Evolutionary conservation across 2,113 vertebrate genomes (phyloP).

Genomic region (Pangasianodon gigas): DNA sequence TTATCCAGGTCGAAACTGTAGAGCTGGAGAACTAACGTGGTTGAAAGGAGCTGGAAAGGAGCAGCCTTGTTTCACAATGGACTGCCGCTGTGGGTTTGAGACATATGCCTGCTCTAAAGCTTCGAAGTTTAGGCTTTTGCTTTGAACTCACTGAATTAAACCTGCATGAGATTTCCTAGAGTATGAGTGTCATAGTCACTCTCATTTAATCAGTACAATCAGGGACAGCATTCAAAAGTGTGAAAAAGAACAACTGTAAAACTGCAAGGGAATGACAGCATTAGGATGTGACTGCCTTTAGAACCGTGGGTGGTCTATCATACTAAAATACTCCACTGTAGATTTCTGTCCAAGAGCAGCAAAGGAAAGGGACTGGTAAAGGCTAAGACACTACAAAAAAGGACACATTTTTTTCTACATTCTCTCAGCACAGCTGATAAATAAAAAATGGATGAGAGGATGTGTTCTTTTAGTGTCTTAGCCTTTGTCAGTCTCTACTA

Average conservation of each 20-base stretch:
- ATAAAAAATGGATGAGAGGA: background rate
- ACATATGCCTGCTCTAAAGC: background rate
- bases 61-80: slow-evolving; percentile 16
- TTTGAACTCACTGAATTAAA: slow-evolving; percentile 24
- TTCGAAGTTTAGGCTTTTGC: slow-evolving; percentile 38
- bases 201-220: slow-evolving; percentile 39
- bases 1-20: background rate
- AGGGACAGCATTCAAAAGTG: slow-evolving; percentile 18
- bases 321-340: background rate
- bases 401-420: background rate
- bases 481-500: background rate
- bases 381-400: background rate
- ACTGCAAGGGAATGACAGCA: slow-evolving; percentile 5
- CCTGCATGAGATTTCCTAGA: slow-evolving; percentile 16
- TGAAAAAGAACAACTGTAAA: slow-evolving; percentile 29
- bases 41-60: slow-evolving; percentile 3
- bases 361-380: background rate
- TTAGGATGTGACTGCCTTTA: slow-evolving; percentile 17
- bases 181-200: slow-evolving; percentile 1
- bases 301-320: background rate
- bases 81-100: slow-evolving; percentile 13
- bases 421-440: background rate
- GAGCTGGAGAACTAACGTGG: background rate
- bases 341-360: background rate
- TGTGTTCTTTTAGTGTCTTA: background rate